A percentile compares a stretch with the other conserved stretches of the same genome.
Evolutionary conservation across 2,888 invertebrate species (phyloP).

Genomic region (Chymomyza fuscimana): DNA sequence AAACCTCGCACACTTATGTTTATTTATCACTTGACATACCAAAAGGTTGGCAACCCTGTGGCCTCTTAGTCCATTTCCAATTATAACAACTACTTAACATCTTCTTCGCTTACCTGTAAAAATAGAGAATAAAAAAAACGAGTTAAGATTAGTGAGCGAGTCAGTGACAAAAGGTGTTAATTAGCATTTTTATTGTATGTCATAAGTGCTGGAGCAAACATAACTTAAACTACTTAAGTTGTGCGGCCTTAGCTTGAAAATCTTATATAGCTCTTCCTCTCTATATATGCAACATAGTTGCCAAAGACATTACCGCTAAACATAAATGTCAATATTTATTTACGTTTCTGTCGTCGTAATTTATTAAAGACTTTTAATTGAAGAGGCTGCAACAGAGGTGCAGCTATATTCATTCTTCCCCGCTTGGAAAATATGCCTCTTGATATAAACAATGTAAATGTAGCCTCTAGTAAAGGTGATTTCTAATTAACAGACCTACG

Average conservation of each 20-base stretch:
- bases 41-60: conserved; percentile 28
- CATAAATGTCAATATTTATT: conserved; percentile 68
- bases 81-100: conserved; percentile 14
- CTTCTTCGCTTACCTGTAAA: conserved; percentile 20
- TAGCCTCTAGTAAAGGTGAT: too few relatives aligned
- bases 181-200: conserved; percentile 48
- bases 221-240: background rate
- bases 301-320: conserved; percentile 38
- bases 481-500: too few relatives aligned
- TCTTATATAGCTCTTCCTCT: background rate
- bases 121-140: background rate
- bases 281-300: conserved; percentile 34
- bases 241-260: background rate
- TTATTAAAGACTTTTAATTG: conserved; percentile 42
- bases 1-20: too few relatives aligned
- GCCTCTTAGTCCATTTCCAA: conserved; percentile 52
- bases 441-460: too few relatives aligned
- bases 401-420: background rate
- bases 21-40: background rate
- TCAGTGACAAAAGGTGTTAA: conserved; percentile 54
- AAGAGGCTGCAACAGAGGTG: conserved; percentile 26
- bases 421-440: too few relatives aligned
- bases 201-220: background rate
- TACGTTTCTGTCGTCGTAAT: conserved; percentile 45
- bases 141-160: background rate